Percentiles rank a stretch among this genome's conserved stretches.
Evolutionary conservation across 2,888 invertebrate genomes (phyloP).

Genomic region (Amorpha juglandis): DNA sequence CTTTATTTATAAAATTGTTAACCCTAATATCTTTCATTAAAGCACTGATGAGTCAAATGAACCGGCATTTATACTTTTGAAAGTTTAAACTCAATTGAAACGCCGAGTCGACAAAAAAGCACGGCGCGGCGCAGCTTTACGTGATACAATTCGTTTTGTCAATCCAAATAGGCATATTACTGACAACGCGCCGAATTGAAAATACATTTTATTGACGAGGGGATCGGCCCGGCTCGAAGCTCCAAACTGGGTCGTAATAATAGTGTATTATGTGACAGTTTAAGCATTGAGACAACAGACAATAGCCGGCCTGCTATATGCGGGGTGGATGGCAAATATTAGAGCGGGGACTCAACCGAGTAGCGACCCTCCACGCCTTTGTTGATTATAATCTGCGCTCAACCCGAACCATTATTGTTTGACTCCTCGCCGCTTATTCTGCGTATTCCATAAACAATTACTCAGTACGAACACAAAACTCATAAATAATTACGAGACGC

Average conservation of each 20-base stretch:
- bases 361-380: conserved; percentile 19
- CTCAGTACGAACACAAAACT: conserved; percentile 12
- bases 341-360: conserved; percentile 8
- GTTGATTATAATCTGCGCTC: conserved; percentile 22
- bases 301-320: conserved; percentile 38
- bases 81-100: conserved; percentile 34
- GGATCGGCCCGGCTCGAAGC: conserved; percentile 57
- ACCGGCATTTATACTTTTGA: conserved; percentile 12
- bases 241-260: conserved; percentile 56
- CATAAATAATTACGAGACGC: conserved; percentile 15
- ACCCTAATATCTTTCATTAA: conserved; percentile 20
- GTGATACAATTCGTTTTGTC: conserved; percentile 39
- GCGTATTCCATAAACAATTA: conserved; percentile 23
- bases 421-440: conserved; percentile 16
- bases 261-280: conserved; percentile 61
- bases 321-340: conserved; percentile 25
- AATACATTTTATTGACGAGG: conserved; percentile 55
- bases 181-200: conserved; percentile 48
- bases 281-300: conserved; percentile 55
- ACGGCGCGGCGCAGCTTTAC: conserved; percentile 37
- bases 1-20: conserved; percentile 21
- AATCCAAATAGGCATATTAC: conserved; percentile 48
- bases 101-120: conserved; percentile 29
- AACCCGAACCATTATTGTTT: conserved; percentile 19
- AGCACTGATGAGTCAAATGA: conserved; percentile 7